Base-by-base conservation (phyloP, 2,113 vertebrate species). In the Erinaceus europaeus region DNA sequence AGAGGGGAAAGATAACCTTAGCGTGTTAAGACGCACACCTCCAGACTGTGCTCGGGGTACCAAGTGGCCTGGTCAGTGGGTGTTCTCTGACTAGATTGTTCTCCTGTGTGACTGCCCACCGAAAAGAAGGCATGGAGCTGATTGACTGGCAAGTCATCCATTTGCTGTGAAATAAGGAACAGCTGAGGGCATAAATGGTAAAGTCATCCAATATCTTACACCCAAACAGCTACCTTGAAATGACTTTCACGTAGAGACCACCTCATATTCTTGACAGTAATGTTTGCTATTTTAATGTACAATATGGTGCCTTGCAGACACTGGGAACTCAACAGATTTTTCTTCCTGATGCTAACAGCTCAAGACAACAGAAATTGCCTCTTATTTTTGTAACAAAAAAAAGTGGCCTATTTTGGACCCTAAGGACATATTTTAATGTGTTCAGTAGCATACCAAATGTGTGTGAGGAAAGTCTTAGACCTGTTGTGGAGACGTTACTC, bases 191-290 rank as follows among this genome's bases (percentile, higher is more conserved):
- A 73, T 40, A 68, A 74, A 46, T 25, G 67, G 91, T 52, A n/a
- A 92, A 62, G 85, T 89, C 68, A 82, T 89, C 88, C 85, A 92
- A 84, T 53, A 77, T 79, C 90, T 94, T 79, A 72, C 74, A 67
- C 71, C 82, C 89, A 81, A 71, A 87, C 82, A 71, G 78, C 92
- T 57, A 29, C 81, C 84, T 84, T 77, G 29, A 82, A 86, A 78
- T 55, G 93, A 89, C 84, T 75, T 68, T 73, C 38, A 57, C 21
- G 13, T 27, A 52, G 65, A 53, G 65, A 53, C 78, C n/a, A 34
- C 1, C 3, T 57, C 73, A 86, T 76, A 25, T 82, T 46, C 73
- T 46, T 7, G 6, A 83, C 38, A 44, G 67, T 78, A 84, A 69
- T 81, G 73, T 81, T 74, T 73, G 91, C 64, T 74, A 27, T 94